A percentile compares a stretch with the other conserved stretches of the same genome.
phyloP scores from a whole-genome alignment of 2,797 vertebrate genomes.

The Rhinatrema bivittatum region DNA sequence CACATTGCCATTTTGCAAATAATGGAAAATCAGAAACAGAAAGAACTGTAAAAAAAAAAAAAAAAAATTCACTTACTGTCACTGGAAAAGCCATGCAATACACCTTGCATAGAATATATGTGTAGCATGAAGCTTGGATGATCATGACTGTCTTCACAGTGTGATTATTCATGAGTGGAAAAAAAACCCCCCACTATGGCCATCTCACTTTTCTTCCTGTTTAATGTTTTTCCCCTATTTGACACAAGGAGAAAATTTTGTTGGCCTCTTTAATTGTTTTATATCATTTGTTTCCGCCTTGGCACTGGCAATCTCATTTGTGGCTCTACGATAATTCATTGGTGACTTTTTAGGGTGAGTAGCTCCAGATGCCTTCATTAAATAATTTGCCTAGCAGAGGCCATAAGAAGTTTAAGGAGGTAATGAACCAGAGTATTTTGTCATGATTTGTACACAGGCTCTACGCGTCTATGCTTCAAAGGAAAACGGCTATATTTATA shows the following conservation, averaged over 20 bases:
- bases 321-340: constrained; percentile 22
- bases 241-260: not conserved
- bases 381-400: constrained; percentile 18
- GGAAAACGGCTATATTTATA: not conserved
- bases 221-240: constrained; percentile 9
- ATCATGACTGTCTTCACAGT: too few species aligned
- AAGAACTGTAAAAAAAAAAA: too few species aligned
- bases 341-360: constrained; percentile 3
- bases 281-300: constrained; percentile 11
- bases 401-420: constrained; percentile 7
- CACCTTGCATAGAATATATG: too few species aligned
- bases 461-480: not conserved
- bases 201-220: too few species aligned
- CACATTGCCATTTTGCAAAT: too few species aligned
- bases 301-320: constrained; percentile 1
- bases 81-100: too few species aligned
- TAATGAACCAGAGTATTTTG: constrained; percentile 10
- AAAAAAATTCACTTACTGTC: too few species aligned
- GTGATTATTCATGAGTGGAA: too few species aligned
- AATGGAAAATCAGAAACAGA: too few species aligned
- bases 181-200: too few species aligned
- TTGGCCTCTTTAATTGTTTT: not conserved
- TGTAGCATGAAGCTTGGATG: too few species aligned
- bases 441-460: constrained; percentile 1
- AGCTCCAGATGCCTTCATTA: constrained; percentile 6